Percentiles rank a stretch among this genome's conserved stretches.
phyloP scores from a whole-genome alignment of 2,888 invertebrate genomes.

The Tiliacea aurago region DNA sequence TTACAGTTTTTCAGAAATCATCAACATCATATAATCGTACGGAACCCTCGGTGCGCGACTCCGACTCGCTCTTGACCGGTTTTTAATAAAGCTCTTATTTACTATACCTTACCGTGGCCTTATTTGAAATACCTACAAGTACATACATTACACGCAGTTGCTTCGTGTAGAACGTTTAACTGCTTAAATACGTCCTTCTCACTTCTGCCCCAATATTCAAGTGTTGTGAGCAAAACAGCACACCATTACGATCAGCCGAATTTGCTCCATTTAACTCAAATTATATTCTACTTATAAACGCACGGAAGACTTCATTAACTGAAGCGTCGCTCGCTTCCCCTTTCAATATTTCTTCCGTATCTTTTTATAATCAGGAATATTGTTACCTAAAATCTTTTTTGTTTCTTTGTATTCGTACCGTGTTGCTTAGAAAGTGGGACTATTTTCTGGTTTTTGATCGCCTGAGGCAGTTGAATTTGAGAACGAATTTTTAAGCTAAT shows the following conservation, averaged over 20 bases:
- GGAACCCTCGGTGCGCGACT: no score
- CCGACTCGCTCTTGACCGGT: no score
- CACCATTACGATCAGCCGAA: conserved; percentile 69
- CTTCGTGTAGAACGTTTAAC: conserved; percentile 18
- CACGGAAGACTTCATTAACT: conserved; percentile 53
- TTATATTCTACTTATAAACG: conserved; percentile 60
- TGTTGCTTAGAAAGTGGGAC: conserved; percentile 39
- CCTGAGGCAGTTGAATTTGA: conserved; percentile 37
- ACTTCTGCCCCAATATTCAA: conserved; percentile 51
- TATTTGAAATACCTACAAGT: conserved; percentile 38
- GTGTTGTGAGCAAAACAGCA: conserved; percentile 65
- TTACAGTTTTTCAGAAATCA: no score
- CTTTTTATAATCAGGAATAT: conserved; percentile 50
- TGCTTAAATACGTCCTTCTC: conserved; percentile 39
- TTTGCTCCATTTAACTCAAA: conserved; percentile 68
- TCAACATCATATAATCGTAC: no score
- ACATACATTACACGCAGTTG: conserved; percentile 12
- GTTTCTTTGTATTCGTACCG: conserved; percentile 21
- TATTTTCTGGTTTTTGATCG: conserved; percentile 33
- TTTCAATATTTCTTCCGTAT: conserved; percentile 46
- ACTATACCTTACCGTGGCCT: no score
- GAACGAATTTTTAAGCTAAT: conserved; percentile 7
- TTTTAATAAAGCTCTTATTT: no score
- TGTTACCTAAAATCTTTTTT: conserved; percentile 26
- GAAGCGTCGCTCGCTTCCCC: conserved; percentile 41